Base-by-base conservation (phyloP, 2,113 vertebrate species). In the Sminthopsis crassicaudata region DNA sequence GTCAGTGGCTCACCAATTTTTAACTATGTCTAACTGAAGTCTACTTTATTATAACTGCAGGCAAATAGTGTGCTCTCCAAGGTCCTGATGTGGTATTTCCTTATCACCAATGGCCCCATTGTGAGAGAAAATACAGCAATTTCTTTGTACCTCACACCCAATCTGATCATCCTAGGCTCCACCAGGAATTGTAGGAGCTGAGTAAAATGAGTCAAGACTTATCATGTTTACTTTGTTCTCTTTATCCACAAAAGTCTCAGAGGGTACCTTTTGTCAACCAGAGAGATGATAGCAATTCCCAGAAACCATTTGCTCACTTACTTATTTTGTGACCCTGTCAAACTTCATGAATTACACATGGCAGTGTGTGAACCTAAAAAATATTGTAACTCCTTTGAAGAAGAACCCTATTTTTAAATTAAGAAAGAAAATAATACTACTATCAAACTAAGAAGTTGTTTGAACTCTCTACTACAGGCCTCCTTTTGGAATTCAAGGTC, bases 11-110 rank as follows among this genome's bases (percentile, higher is more conserved):
- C 93, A 92, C 46, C 51, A 76, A 94, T 91, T 46, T 94, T 94
- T 97, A 92, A 98, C 54, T 96, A 95, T 51, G 90, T 96, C 27
- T 93, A 60, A 95, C 67, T 94, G 46, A 90, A 94, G 55, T 57
- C 26, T 46, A 91, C 89, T 97, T 97, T 92, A 96, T 91, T 92
- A 95, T 51, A 50, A 57, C 92, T 50, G 91, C 8, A 91, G 92
- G 0, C 55, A 91, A 97, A 16, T 57, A 51, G 50, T 89, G 42
- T 90, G 93, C 19, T 95, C 91, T 95, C 57, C 90, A 89, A 48
- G 14, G 23, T 94, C 94, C 88, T 57, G 89, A 55, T 54, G 9
- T 60, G 95, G 46, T 42, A 51, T 16, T 36, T 55, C 91, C 16
- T 55, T 50, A 93, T 94, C 26, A 36, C 88, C 60, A 92, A 96